phyloP scores from a whole-genome alignment of 2,888 invertebrate genomes.

The Lepetodrilus schrolli region DNA sequence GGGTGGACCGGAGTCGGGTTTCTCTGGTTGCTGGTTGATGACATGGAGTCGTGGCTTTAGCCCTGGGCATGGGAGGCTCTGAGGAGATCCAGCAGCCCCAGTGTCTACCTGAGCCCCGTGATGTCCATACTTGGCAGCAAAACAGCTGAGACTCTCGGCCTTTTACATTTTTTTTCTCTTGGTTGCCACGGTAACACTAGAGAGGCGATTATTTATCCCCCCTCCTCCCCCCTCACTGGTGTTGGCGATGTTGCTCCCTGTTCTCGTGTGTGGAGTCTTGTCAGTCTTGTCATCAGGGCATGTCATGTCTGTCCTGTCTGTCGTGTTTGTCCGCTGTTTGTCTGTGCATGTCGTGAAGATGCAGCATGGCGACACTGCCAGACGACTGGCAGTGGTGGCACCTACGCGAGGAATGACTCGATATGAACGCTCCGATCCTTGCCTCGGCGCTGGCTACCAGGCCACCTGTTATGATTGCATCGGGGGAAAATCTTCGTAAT shows the following conservation, averaged over 20 bases:
- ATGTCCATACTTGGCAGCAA: slow-evolving; percentile 24
- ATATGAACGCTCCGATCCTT: neutral
- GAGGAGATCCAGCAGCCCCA: neutral
- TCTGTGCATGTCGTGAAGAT: neutral
- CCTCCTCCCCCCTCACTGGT: no score
- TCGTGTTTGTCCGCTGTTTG: neutral
- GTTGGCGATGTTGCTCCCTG: neutral
- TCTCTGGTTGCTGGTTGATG: neutral
- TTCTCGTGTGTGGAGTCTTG: slow-evolving; percentile 10
- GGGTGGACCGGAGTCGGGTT: neutral
- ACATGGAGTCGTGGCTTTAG: neutral
- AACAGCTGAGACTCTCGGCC: slow-evolving; percentile 1
- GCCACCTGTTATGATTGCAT: neutral
- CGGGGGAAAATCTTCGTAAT: no score
- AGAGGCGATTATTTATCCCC: slow-evolving; percentile 17
- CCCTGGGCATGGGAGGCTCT: neutral
- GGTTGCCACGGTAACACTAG: slow-evolving; percentile 16
- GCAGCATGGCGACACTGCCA: neutral
- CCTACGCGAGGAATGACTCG: neutral
- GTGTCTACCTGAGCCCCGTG: slow-evolving; percentile 12
- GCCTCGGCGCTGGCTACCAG: no score
- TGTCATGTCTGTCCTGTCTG: no score
- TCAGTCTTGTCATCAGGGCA: slow-evolving; percentile 18
- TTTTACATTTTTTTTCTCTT: slow-evolving; percentile 26
- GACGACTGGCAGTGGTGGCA: neutral